Evolutionary conservation across 2,888 invertebrate species (phyloP).

Genomic region (Ceramica pisi): DNA sequence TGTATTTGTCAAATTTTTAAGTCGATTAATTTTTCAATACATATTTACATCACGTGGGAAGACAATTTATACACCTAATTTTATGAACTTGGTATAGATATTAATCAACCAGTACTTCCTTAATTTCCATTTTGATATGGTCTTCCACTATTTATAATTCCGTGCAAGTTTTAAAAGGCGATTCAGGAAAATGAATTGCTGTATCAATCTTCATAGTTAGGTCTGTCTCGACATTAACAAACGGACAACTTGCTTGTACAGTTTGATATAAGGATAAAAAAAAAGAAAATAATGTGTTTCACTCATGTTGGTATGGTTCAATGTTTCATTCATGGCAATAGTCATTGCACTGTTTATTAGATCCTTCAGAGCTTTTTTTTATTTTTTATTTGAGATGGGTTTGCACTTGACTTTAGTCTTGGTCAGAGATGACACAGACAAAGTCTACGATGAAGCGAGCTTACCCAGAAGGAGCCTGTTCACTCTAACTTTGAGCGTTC

Average conservation of each 20-base stretch:
- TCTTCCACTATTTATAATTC: constrained; percentile 48
- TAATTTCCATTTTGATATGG: constrained; percentile 54
- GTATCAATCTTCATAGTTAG: constrained; percentile 20
- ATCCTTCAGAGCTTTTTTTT: too few relatives aligned
- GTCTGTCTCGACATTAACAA: constrained; percentile 11
- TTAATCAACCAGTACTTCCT: constrained; percentile 49
- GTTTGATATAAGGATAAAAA: neutral
- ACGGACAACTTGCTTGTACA: neutral
- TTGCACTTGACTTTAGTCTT: too few relatives aligned
- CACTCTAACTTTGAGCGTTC: too few relatives aligned
- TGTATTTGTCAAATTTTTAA: neutral
- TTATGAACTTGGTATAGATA: constrained; percentile 47
- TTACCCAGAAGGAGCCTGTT: too few relatives aligned
- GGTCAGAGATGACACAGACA: too few relatives aligned
- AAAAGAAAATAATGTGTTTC: neutral
- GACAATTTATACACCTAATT: constrained; percentile 44
- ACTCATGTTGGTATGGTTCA: neutral
- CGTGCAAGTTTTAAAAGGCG: constrained; percentile 47
- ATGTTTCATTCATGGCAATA: neutral
- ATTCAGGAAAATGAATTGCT: constrained; percentile 53
- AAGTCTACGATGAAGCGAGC: too few relatives aligned
- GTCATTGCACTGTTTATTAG: neutral
- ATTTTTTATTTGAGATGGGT: too few relatives aligned
- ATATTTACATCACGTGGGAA: constrained; percentile 36
- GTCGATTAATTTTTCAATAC: constrained; percentile 1